These are phyloP conservation scores for Onychostoma macrolepis DNA, from an alignment of 2,113 vertebrate species.

Conservation along the genomic window DNA sequence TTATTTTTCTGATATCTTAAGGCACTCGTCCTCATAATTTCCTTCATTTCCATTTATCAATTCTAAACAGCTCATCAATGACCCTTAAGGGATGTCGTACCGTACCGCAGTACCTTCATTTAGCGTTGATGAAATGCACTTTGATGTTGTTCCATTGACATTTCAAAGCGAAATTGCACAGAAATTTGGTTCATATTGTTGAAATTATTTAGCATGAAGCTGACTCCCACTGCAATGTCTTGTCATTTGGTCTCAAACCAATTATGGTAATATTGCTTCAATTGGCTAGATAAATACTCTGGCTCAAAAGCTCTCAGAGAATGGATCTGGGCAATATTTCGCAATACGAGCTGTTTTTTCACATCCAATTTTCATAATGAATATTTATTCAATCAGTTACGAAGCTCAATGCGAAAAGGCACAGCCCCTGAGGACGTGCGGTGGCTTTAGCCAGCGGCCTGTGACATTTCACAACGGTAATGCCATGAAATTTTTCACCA, in stretches of 20 bases:
- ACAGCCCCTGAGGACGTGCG: slow-evolving; percentile 60
- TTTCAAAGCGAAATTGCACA: not conserved
- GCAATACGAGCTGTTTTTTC: slow-evolving; percentile 14
- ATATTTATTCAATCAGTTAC: slow-evolving; percentile 41
- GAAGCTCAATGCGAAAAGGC: slow-evolving; percentile 8
- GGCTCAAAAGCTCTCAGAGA: slow-evolving; percentile 24
- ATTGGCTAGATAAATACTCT: slow-evolving; percentile 32
- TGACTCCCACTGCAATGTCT: slow-evolving; percentile 33
- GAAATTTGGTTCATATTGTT: slow-evolving; percentile 1
- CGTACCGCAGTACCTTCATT: not conserved
- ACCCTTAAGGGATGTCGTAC: slow-evolving; percentile 13
- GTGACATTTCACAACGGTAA: slow-evolving; percentile 76
- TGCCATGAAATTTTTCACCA: slow-evolving; percentile 63
- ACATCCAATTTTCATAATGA: slow-evolving; percentile 33
- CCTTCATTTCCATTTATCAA: slow-evolving; percentile 4
- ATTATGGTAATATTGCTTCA: slow-evolving; percentile 39
- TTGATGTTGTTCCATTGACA: slow-evolving; percentile 6
- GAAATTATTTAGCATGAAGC: slow-evolving; percentile 34
- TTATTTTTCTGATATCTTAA: not conserved
- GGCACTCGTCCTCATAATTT: not conserved
- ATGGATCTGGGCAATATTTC: slow-evolving; percentile 20
- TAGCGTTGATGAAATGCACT: slow-evolving; percentile 6
- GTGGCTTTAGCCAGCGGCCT: slow-evolving; percentile 66
- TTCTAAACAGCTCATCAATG: not conserved
- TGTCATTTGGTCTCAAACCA: slow-evolving; percentile 17